Evolutionary conservation across 2,888 invertebrate genomes (phyloP).

Genomic region (Cheilosia variabilis): DNA sequence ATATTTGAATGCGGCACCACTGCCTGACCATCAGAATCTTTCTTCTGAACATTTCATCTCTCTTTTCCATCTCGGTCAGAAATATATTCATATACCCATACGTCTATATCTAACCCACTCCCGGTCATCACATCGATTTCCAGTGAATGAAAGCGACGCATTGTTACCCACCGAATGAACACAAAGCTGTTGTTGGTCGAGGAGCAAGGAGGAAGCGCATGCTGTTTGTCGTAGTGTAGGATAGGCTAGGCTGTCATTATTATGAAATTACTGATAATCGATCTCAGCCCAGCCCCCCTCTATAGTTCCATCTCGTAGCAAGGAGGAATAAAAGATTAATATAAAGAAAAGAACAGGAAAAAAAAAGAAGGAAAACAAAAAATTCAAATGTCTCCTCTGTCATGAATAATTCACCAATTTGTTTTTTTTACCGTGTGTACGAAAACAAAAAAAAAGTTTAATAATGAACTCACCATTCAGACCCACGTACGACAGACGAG

Average conservation of each 20-base stretch:
- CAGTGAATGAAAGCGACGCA: constrained; percentile 67
- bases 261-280: constrained; percentile 75
- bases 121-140: constrained; percentile 63
- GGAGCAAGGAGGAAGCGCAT: neutral
- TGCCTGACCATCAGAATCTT: constrained; percentile 51
- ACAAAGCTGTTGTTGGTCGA: constrained; percentile 5
- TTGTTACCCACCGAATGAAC: constrained; percentile 64
- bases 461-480: constrained; percentile 73
- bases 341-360: constrained; percentile 46
- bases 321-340: constrained; percentile 65
- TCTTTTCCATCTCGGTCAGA: constrained; percentile 23
- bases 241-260: constrained; percentile 71
- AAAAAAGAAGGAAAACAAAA: constrained; percentile 48
- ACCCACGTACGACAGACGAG: constrained; percentile 64
- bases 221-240: constrained; percentile 9
- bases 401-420: constrained; percentile 75
- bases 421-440: constrained; percentile 63
- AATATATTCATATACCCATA: constrained; percentile 21
- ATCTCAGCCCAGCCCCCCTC: constrained; percentile 46
- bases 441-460: constrained; percentile 72
- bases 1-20: constrained; percentile 49
- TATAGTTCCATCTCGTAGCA: neutral
- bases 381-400: constrained; percentile 70
- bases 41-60: constrained; percentile 39
- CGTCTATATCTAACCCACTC: constrained; percentile 18